Evolutionary conservation across 92 coral and sea anemone genomes (phyloP), one percentile per base, ranked within the genome.

Genomic region (Porites cylindrica): DNA sequence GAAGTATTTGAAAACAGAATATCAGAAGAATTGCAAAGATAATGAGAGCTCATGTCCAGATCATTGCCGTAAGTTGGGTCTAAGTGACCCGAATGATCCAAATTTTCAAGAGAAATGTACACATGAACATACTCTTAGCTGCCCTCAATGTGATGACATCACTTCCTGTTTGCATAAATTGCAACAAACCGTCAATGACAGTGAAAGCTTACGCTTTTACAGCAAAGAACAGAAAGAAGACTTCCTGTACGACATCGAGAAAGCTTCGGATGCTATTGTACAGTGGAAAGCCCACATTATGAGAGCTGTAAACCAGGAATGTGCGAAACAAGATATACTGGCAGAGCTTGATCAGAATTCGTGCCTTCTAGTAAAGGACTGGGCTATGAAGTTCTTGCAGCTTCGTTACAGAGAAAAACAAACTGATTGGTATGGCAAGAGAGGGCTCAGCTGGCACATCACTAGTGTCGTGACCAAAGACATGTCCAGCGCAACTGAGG

Each of bases 341-440:
- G 72, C 71, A 24, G 47, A n/a, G 69, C 92, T 90, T 78, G 94
- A 89, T 80, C 53, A 81, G 16, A 89, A 86, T 72, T 92, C 95
- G 21, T 89, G 90, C 56, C 91, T 86, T 69, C 64, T 91, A 24
- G 81, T 94, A 56, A 89, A 91, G 93, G 97, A 94, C 78, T 94
- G 95, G 97, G 97, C 95, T 13, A 94, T 94, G 95, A 94, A 94
- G 89, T 92, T 94, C 61, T 78, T 92, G 70, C 97, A 94, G 91
- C 70, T 89, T 67, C 92, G 95, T 61, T 92, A 90, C 66, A 82
- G 93, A 84, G 97, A 94, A 58, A 94, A 94, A 77, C 93, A 94
- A 80, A 75, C 78, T 29, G 95, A 94, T 77, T 94, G 95, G 97
- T 92, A 17, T 47, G 93, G 95, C 1, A 92, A 94, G 63, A 74